Percentiles rank a stretch among this genome's conserved stretches.
Evolutionary conservation across 2,797 vertebrate species (phyloP).

Genomic region (Protonibea diacanthus): DNA sequence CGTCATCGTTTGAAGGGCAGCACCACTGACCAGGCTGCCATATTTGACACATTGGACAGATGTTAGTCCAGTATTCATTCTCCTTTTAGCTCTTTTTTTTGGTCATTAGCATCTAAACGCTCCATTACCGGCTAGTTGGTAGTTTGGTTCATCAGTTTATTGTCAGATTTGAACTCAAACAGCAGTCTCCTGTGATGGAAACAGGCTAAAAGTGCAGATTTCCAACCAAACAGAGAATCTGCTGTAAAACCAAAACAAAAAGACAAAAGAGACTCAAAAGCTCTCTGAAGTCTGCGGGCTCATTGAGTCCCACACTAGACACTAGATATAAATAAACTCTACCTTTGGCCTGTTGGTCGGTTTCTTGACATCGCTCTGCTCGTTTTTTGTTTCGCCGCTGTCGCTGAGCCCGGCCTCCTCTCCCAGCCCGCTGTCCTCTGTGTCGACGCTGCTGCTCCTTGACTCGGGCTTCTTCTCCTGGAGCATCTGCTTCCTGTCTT

Average conservation of each 20-base stretch:
- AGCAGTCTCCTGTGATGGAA: not conserved
- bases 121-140: not conserved
- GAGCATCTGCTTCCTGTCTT: conserved; percentile 67
- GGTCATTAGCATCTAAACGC: not conserved
- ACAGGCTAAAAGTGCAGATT: not conserved
- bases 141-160: too few relatives aligned
- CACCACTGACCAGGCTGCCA: too few relatives aligned
- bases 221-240: not conserved
- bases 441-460: conserved; percentile 81
- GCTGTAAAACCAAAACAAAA: not conserved
- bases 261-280: not conserved
- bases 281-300: not conserved
- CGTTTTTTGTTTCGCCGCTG: conserved; percentile 62
- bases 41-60: not conserved
- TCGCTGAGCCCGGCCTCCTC: conserved; percentile 80
- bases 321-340: too few relatives aligned
- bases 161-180: not conserved
- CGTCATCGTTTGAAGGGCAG: too few relatives aligned
- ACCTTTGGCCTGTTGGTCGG: conserved; percentile 80
- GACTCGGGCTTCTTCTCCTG: conserved; percentile 74
- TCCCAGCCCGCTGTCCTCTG: conserved; percentile 84
- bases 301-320: not conserved
- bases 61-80: not conserved
- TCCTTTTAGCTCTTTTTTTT: not conserved
- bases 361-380: conserved; percentile 61